A percentile compares a stretch with the other conserved stretches of the same genome.
Evolutionary conservation across 2,888 invertebrate species (phyloP).

Genomic region (Ganaspis brasiliensis): DNA sequence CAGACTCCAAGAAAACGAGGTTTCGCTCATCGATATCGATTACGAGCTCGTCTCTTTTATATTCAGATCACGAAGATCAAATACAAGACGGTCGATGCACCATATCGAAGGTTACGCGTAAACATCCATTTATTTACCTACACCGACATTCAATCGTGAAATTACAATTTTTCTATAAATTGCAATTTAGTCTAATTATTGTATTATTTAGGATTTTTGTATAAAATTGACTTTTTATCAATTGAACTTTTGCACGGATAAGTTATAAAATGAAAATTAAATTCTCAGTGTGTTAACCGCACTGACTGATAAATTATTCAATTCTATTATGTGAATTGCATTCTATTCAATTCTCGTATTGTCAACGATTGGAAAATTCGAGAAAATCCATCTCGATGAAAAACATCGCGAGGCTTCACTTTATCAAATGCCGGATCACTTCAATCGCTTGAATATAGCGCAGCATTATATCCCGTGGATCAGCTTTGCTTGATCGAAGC

Average conservation of each 20-base stretch:
- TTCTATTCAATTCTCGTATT: too few relatives aligned
- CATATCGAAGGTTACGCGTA: constrained; percentile 15
- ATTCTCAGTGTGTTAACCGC: too few relatives aligned
- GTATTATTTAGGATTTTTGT: too few relatives aligned
- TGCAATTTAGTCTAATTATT: too few relatives aligned
- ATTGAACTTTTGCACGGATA: too few relatives aligned
- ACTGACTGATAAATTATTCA: too few relatives aligned
- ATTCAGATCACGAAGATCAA: constrained; percentile 61
- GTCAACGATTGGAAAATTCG: too few relatives aligned
- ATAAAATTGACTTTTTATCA: too few relatives aligned
- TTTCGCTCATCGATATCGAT: constrained; percentile 64
- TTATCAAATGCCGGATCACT: neutral
- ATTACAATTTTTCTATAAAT: too few relatives aligned
- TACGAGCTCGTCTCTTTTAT: constrained; percentile 56
- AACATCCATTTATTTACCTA: constrained; percentile 14
- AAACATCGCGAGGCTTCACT: neutral
- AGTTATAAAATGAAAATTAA: too few relatives aligned
- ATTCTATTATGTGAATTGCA: too few relatives aligned
- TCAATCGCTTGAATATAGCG: constrained; percentile 5
- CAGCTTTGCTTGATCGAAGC: neutral
- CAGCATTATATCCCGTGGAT: neutral
- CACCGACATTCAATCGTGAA: neutral
- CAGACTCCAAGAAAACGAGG: constrained; percentile 49
- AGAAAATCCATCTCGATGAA: too few relatives aligned
- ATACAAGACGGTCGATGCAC: constrained; percentile 34